Base-by-base conservation (phyloP, 2,797 vertebrate species). In the Diplodus sargus region DNA sequence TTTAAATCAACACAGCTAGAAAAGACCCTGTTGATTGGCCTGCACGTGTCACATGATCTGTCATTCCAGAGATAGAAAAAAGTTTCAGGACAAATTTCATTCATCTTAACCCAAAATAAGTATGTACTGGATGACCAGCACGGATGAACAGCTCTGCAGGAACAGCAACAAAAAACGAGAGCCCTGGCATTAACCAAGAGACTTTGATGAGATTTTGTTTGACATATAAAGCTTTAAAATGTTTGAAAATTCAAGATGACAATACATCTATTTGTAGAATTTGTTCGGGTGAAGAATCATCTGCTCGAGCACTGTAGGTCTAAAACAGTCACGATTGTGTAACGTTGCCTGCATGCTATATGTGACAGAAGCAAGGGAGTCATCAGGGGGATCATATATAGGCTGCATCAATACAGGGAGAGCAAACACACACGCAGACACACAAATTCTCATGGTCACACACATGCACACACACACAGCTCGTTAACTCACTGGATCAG, bases 401-500 rank as follows among this genome's bases (percentile, higher is more conserved):
- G 43, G 43, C 63, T 64, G 77, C 84, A 85, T 77, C 54, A 9
- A 67, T 25, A 54, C 13, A 71, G 5, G 8, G 15, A 57, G 14
- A 59, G 67, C 43, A 71, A 42, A 60, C 56, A 48, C 49, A 76
- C 65, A 81, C 67, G 45, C 28, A 66, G 8, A 62, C 42, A 68
- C 42, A 68, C 17, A 76, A 42, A 66, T 52, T 39, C 48, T 8
- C 65, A 59, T 49, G 52, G 30, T 34, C 30, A 23, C 28, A 75
- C 51, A 60, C 53, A 42, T 28, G 72, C 43, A 76, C 68, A 61
- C 14, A 22, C 52, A 72, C 43, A 75, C 28, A 84, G 70, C 75
- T 76, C 15, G 20, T 78, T 43, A 88, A 94, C 93, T 93, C 83
- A 94, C 91, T 78, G 86, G 85, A 88, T 89, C 83, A 18, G 83